phyloP scores from a whole-genome alignment of 2,797 vertebrate species.

The Halcyon chelicuti region DNA sequence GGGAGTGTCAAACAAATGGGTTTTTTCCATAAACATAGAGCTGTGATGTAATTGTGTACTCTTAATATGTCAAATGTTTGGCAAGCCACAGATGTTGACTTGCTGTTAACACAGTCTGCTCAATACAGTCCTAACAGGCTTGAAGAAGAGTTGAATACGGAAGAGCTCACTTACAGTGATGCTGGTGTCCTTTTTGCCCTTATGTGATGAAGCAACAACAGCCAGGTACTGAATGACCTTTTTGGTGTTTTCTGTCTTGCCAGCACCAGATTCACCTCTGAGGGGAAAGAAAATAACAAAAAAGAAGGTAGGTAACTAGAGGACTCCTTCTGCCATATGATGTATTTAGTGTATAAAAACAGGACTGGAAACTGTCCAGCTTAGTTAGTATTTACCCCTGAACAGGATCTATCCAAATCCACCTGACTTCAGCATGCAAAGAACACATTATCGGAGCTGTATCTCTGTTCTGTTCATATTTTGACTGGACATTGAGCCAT shows the following conservation, averaged over 20 bases:
- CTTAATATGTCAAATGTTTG: neutral
- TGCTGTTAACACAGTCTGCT: neutral
- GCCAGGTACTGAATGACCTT: conserved; percentile 98
- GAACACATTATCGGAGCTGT: neutral
- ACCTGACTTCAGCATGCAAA: neutral
- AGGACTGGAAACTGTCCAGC: neutral
- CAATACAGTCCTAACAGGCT: neutral
- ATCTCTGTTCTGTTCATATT: neutral
- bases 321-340: neutral
- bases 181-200: conserved; percentile 94
- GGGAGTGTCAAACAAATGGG: conserved; percentile 13
- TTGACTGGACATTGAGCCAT: neutral
- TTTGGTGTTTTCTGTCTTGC: conserved; percentile 98
- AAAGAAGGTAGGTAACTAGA: neutral
- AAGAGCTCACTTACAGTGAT: conserved; percentile 87
- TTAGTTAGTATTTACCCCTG: neutral
- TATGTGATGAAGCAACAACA: conserved; percentile 94
- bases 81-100: neutral
- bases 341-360: neutral
- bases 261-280: conserved; percentile 96
- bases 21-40: conserved; percentile 56
- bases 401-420: neutral
- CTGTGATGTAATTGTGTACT: neutral
- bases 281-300: neutral
- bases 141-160: neutral